Percentiles rank a stretch among this genome's conserved stretches.
phyloP scores from a whole-genome alignment of 1,140 invertebrate genomes.

The Zaprionus africanus region DNA sequence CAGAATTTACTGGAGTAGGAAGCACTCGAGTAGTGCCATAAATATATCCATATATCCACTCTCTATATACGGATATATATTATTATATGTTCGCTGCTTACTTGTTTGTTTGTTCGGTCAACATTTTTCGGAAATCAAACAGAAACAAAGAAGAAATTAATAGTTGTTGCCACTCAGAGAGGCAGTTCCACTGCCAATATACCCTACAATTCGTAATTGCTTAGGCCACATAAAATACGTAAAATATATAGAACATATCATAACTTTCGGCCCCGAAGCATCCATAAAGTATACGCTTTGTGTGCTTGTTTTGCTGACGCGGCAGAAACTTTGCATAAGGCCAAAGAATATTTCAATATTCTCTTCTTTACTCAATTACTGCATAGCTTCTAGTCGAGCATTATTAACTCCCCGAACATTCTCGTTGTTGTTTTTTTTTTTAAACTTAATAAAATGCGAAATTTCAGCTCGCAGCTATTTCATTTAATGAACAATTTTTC shows the following conservation, averaged over 20 bases:
- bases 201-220: neutral
- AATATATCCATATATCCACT: neutral
- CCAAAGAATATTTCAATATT: neutral
- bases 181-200: neutral
- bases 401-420: neutral
- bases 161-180: neutral
- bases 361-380: neutral
- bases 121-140: constrained; percentile 42
- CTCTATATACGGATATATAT: neutral
- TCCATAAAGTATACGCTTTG: neutral
- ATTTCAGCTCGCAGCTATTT: constrained; percentile 46
- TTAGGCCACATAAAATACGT: neutral
- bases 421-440: constrained; percentile 1
- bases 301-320: constrained; percentile 7
- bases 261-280: neutral
- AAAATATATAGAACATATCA: neutral
- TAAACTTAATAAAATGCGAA: constrained; percentile 27
- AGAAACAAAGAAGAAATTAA: constrained; percentile 22
- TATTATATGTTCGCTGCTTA: constrained; percentile 11
- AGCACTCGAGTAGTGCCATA: constrained; percentile 16
- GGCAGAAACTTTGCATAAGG: neutral
- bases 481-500: constrained; percentile 37
- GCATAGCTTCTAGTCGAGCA: constrained; percentile 25
- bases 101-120: constrained; percentile 35
- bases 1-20: constrained; percentile 11